Conservation (phyloP, 2,113 vertebrate genomes). For the Corythornis madagascariensis region DNA sequence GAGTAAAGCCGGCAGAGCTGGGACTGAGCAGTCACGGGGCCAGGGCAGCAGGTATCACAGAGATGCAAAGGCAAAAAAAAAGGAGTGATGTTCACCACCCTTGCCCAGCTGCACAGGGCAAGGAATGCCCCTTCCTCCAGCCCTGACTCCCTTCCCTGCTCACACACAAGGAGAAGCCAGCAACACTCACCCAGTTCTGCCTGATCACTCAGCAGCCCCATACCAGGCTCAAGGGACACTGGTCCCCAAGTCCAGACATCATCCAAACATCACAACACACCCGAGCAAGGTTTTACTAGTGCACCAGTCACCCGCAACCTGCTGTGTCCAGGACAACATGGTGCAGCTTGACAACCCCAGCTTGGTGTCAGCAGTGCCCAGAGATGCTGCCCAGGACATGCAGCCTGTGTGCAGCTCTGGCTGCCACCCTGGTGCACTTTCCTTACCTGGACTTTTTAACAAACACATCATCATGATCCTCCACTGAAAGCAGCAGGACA, state of each 20-base stretch:
- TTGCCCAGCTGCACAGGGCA: not conserved
- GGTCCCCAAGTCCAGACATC: not conserved
- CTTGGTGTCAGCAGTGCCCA: not conserved
- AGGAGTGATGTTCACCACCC: not conserved
- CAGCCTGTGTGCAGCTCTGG: not conserved
- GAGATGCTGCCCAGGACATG: not conserved
- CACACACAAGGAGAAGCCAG: not conserved
- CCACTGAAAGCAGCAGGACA: conserved; percentile 24
- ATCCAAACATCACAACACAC: not conserved
- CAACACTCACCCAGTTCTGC: not conserved
- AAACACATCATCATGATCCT: conserved; percentile 50
- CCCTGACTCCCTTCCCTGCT: not conserved
- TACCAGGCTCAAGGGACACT: accelerated
- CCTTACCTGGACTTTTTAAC: conserved; percentile 93
- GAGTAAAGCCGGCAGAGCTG: not conserved
- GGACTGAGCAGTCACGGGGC: not conserved
- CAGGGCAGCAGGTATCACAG: not conserved
- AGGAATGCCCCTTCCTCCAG: not conserved
- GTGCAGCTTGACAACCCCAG: not conserved
- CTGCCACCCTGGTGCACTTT: not conserved
- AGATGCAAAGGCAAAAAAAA: not conserved
- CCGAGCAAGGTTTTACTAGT: not conserved
- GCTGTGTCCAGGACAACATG: accelerated
- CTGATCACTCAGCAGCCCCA: accelerated
- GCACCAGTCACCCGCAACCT: not conserved